A percentile compares a stretch with the other conserved stretches of the same genome.
Conservation (phyloP, 2,888 invertebrate species). For the Scrobipalpa atriplicella region DNA sequence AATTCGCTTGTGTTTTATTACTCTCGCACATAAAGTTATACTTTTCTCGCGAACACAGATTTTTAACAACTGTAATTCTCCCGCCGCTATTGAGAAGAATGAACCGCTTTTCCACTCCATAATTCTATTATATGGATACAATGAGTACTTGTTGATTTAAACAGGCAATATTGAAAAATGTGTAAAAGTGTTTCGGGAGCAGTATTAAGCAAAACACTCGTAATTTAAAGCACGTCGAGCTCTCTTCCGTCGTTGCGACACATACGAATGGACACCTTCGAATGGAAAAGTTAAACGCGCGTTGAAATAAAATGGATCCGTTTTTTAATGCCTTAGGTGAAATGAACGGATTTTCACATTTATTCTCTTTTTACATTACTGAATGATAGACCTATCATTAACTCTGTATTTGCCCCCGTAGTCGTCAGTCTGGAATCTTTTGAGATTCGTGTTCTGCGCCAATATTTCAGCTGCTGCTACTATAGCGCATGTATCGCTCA, state of each 20-base stretch:
- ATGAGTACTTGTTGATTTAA: conserved; percentile 21
- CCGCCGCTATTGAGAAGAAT: conserved; percentile 27
- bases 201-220: conserved; percentile 35
- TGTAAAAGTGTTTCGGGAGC: conserved; percentile 17
- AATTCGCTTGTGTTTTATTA: conserved; percentile 76
- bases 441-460: conserved; percentile 30
- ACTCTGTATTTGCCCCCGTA: conserved; percentile 31
- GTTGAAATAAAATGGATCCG: conserved; percentile 40
- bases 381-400: conserved; percentile 2
- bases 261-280: conserved; percentile 48
- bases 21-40: conserved; percentile 46
- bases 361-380: neutral
- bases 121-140: conserved; percentile 29
- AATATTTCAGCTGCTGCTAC: conserved; percentile 19
- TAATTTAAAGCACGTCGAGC: conserved; percentile 44
- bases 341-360: neutral
- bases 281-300: conserved; percentile 37
- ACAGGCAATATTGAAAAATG: conserved; percentile 11
- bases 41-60: conserved; percentile 55
- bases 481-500: conserved; percentile 40
- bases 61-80: conserved; percentile 42
- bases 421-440: conserved; percentile 32
- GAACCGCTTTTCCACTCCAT: conserved; percentile 30
- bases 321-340: conserved; percentile 24
- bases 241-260: conserved; percentile 43